Conservation (phyloP, 2,113 vertebrate species). For the Toxostoma redivivum region DNA sequence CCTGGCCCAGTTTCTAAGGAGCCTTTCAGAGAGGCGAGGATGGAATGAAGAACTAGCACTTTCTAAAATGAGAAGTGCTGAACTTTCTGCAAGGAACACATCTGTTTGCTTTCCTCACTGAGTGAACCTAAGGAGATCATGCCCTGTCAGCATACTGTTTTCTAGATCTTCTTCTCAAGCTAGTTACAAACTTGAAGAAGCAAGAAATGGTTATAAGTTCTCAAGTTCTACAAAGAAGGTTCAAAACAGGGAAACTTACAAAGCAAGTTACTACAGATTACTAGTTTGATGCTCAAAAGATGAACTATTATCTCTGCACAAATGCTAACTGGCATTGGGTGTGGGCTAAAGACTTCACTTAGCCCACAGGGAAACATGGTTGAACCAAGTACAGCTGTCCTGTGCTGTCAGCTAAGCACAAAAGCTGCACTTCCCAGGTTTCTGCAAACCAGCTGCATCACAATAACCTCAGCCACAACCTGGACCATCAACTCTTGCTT, state of each 20-base stretch:
- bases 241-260: not conserved
- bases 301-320: not conserved
- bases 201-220: not conserved
- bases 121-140: not conserved
- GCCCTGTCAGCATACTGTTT: not conserved
- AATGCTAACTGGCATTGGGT: not conserved
- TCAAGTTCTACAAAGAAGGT: not conserved
- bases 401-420: not conserved
- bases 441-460: not conserved
- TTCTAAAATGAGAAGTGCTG: not conserved
- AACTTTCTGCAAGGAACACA: not conserved
- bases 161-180: not conserved
- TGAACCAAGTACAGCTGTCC: not conserved
- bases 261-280: not conserved
- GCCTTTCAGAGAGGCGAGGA: not conserved
- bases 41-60: not conserved
- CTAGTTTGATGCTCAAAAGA: not conserved
- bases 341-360: not conserved
- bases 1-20: not conserved
- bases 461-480: not conserved
- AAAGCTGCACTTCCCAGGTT: not conserved
- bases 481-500: not conserved
- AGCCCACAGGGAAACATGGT: fast-evolving
- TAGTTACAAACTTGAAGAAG: not conserved
- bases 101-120: not conserved